These are phyloP conservation scores for Oreochromis niloticus DNA, from an alignment of 2,113 vertebrate genomes.

Conservation along the genomic window DNA sequence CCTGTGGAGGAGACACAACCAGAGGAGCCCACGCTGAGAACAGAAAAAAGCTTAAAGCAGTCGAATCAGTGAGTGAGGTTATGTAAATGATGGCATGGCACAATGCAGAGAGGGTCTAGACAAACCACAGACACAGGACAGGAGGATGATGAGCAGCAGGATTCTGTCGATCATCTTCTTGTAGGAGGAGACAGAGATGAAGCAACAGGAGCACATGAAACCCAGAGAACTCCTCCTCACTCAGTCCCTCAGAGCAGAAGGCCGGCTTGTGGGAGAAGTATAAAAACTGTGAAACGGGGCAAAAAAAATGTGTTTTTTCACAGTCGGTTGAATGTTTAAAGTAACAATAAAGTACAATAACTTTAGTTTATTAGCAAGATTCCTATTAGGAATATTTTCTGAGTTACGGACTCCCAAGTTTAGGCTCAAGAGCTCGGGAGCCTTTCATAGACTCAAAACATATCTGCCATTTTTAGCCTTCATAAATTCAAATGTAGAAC, in stretches of 20 bases:
- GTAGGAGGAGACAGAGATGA: neutral
- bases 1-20: neutral
- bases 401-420: rapidly evolving
- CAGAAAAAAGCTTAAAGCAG: neutral
- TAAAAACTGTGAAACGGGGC: neutral
- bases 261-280: neutral
- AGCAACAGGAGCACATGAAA: neutral
- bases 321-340: neutral
- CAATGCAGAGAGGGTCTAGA: neutral
- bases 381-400: neutral
- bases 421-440: neutral
- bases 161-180: neutral
- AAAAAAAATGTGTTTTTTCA: neutral
- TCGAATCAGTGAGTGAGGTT: neutral
- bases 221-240: neutral
- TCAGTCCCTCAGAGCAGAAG: neutral
- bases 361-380: neutral
- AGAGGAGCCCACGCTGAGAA: neutral
- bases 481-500: neutral
- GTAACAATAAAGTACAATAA: neutral
- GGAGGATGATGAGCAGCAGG: neutral
- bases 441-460: neutral
- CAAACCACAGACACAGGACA: neutral
- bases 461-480: neutral
- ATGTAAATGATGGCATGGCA: neutral